phyloP scores from a whole-genome alignment of 2,888 invertebrate species.

The Cremastinae sp. region DNA sequence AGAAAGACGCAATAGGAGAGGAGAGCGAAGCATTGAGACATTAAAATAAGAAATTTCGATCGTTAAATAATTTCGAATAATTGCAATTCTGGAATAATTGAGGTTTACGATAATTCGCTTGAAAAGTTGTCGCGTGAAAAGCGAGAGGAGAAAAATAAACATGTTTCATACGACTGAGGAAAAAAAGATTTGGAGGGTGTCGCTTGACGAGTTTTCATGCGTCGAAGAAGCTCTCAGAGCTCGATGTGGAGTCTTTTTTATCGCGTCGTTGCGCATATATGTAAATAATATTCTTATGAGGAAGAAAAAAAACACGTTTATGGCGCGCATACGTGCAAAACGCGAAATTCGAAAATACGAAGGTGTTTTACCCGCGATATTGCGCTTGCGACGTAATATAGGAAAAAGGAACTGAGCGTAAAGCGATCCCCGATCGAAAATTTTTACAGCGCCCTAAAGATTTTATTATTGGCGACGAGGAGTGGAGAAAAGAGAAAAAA shows the following conservation, averaged over 20 bases:
- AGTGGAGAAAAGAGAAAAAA: conserved; percentile 13
- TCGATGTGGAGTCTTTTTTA: conserved; percentile 52
- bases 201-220: conserved; percentile 28
- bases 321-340: conserved; percentile 32
- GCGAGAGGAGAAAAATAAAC: background rate
- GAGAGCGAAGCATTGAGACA: too few relatives aligned
- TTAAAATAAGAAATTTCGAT: too few relatives aligned
- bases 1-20: too few relatives aligned
- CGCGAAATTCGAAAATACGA: conserved; percentile 1
- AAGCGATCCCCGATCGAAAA: conserved; percentile 52
- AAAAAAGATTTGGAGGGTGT: conserved; percentile 36
- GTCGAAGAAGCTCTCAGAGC: conserved; percentile 20
- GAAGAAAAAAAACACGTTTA: conserved; percentile 43
- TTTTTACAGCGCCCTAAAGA: conserved; percentile 61
- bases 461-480: conserved; percentile 57
- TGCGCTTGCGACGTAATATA: conserved; percentile 19
- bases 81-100: too few relatives aligned
- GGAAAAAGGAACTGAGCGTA: conserved; percentile 34
- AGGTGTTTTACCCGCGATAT: conserved; percentile 12
- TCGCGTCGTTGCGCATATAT: conserved; percentile 15
- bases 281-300: conserved; percentile 8
- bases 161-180: background rate
- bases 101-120: too few relatives aligned
- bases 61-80: too few relatives aligned
- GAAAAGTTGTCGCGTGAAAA: background rate